These are phyloP conservation scores for Emydoidea blandingii DNA, from an alignment of 2,797 vertebrate species.

Conservation along the genomic window DNA sequence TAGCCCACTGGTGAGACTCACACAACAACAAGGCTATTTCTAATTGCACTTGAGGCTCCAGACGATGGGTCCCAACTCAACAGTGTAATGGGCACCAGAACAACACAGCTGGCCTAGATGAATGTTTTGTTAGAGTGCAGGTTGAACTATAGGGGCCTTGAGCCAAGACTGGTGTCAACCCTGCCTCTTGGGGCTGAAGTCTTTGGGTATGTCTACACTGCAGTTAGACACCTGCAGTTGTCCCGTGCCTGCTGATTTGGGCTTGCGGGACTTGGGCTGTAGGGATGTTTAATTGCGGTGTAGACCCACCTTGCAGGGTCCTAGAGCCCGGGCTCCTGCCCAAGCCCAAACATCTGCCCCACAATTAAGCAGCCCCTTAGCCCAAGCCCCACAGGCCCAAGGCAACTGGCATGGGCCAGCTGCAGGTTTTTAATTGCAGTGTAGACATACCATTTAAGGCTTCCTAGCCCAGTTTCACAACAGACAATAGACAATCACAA, in stretches of 20 bases:
- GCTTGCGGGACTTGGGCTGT: not conserved
- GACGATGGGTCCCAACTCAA: constrained; percentile 43
- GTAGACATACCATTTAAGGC: not conserved
- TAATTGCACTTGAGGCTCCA: constrained; percentile 19
- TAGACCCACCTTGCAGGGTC: not conserved
- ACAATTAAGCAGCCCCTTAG: not conserved
- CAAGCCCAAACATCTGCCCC: not conserved
- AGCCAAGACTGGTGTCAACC: not conserved
- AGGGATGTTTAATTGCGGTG: not conserved
- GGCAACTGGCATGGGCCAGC: not conserved
- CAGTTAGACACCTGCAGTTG: not conserved
- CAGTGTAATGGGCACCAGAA: not conserved
- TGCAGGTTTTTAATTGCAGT: not conserved
- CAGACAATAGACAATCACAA: not conserved
- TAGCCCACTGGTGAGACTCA: constrained; percentile 27
- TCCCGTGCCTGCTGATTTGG: not conserved
- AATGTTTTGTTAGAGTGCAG: not conserved
- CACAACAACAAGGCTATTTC: constrained; percentile 63
- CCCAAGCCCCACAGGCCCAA: not conserved
- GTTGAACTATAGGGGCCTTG: not conserved
- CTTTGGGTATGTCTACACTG: not conserved
- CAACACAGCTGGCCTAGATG: not conserved
- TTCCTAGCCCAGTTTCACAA: not conserved
- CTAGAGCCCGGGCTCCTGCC: not conserved
- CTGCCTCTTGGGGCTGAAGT: not conserved